Percentiles rank a stretch among this genome's conserved stretches.
Evolutionary conservation across 2,888 invertebrate genomes (phyloP).

Genomic region (Coenonympha arcania): DNA sequence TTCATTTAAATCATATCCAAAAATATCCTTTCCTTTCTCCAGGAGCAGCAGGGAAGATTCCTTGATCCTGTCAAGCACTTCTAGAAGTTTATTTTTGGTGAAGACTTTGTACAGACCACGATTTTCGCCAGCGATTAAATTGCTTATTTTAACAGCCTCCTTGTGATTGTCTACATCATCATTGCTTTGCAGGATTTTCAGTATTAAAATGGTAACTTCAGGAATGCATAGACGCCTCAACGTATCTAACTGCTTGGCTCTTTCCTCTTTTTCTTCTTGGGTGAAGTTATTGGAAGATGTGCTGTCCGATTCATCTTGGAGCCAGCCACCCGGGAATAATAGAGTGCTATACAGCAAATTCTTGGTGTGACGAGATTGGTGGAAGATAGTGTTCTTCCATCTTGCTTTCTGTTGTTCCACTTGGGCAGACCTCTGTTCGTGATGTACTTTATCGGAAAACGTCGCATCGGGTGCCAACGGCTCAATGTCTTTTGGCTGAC

Average conservation of each 20-base stretch:
- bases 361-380: slow-evolving; percentile 83
- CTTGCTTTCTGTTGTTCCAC: slow-evolving; percentile 84
- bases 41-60: slow-evolving; percentile 84
- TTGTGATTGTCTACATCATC: slow-evolving; percentile 84
- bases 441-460: slow-evolving; percentile 90
- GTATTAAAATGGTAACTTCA: slow-evolving; percentile 83
- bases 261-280: slow-evolving; percentile 65
- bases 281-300: slow-evolving; percentile 61
- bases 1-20: slow-evolving; percentile 78
- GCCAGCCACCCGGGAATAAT: slow-evolving; percentile 93
- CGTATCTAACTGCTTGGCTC: slow-evolving; percentile 81
- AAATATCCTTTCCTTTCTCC: slow-evolving; percentile 86
- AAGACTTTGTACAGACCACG: slow-evolving; percentile 87
- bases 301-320: slow-evolving; percentile 79
- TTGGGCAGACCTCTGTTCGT: slow-evolving; percentile 87
- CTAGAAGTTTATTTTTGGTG: slow-evolving; percentile 82
- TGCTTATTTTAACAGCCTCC: slow-evolving; percentile 79
- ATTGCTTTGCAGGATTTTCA: slow-evolving; percentile 84
- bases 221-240: slow-evolving; percentile 88
- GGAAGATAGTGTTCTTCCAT: slow-evolving; percentile 80
- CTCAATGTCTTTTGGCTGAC: slow-evolving; percentile 81
- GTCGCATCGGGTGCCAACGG: slow-evolving; percentile 74
- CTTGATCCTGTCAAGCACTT: slow-evolving; percentile 82
- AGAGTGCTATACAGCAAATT: slow-evolving; percentile 88
- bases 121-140: slow-evolving; percentile 85